Evolutionary conservation across 2,888 invertebrate species (phyloP), one percentile per base, ranked within the genome.

Genomic region (Drosophila pseudotakahashii): DNA sequence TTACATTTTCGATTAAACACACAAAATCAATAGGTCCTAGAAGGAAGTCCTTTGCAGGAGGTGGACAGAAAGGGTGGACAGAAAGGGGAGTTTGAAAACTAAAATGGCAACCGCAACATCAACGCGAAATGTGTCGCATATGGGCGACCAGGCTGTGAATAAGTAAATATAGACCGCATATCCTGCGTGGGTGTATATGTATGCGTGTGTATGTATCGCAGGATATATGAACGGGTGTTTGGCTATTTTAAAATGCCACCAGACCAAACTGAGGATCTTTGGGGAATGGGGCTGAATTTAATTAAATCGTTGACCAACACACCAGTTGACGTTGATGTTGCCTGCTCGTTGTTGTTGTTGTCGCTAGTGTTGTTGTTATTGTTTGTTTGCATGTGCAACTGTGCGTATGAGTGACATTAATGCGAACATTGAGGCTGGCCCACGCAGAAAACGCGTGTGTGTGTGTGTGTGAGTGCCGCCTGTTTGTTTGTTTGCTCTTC

Each of bases 391-490:
- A 73, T 81, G 85, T 79, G 85, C 89, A 88, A 82, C 77, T 82
- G 81, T 89, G 90, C 89, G 85, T 89, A 89, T 89, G 78, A 89
- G 78, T 78, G 79, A 88, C 86, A 88, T 78, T 85, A 85, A 88
- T 85, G 86, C 71, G 76, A 78, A 79, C 85, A 83, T 76, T 70
- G 79, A 73, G 63, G 78, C 73, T 72, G 71, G 60, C 63, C 63
- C 73, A 83, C 84, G 78, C 81, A 73, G 54, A 73, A 55, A 69
- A 53, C 72, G 76, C 75, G 75, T 75, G 16, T 4, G 41, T 4
- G 19, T 11, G 75, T 75, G 16, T 4, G 41, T 4, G 19, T 11
- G 78, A 67, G 75, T 66, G 75, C 79, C 82, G 79, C 30, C 41
- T 50, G 53, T 68, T 58, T 51, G 54, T 53, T 41, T 53, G 57